Base-by-base conservation (phyloP, 2,888 invertebrate genomes). In the Andrena dorsata region DNA sequence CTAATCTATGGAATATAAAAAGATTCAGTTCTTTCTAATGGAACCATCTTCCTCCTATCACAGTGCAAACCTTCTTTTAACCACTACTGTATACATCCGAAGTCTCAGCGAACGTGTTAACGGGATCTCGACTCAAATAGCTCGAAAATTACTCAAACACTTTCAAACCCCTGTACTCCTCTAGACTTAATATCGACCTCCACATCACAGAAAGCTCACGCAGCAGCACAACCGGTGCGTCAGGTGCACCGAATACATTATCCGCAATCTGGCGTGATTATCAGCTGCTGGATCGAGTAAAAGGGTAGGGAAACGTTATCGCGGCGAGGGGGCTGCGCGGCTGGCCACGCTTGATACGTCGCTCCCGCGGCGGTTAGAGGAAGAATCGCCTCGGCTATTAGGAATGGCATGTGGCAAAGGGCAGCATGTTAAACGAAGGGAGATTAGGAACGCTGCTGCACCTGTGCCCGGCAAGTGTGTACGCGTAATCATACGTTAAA, bases 401-500 rank as follows among this genome's bases (percentile, higher is more conserved):
- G 58, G 68, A 71, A 68, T 71, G 58, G 71, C 76, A 71, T 73
- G 64, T 77, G 71, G 82, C 66, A 82, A 82, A 75, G 70, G 75
- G 78, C 72, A 84, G 64, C 75, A 41, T 63, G 84, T 76, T 78
- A 81, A 61, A 78, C 68, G 85, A 78, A 74, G 77, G 66, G 66
- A 88, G 87, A 87, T 87, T 87, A 87, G 86, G 79, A 70, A 73
- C 75, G 76, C 60, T 78, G 35, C 56, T 56, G 83, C 86, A 87
- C 87, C 84, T 86, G 88, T 78, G 77, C 76, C 73, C 61, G 73
- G 63, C 65, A 75, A 69, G 66, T 83, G 70, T 84, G 77, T 64
- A 70, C 80, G 83, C 76, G 76, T 83, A 85, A 88, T 88, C 84
- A 79, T 84, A 78, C 81, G 75, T 88, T 88, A 88, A 88, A 85